These are phyloP conservation scores for Dermolepida albohirtum DNA, from an alignment of 2,888 invertebrate genomes.

Conservation along the genomic window DNA sequence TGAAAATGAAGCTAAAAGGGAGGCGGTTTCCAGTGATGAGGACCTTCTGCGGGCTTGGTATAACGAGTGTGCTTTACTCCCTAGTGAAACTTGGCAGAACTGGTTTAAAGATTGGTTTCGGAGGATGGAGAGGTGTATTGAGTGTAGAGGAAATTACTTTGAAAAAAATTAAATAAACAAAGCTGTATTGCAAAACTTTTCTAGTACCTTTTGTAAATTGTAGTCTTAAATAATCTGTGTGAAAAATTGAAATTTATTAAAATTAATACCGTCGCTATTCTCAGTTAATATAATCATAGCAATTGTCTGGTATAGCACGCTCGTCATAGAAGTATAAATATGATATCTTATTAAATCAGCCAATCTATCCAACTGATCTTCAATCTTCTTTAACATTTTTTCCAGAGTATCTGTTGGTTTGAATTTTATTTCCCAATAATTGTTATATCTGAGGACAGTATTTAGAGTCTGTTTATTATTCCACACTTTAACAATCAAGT, in stretches of 20 bases:
- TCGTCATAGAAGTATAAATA: conserved; percentile 65
- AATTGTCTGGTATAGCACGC: conserved; percentile 69
- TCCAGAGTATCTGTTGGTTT: conserved; percentile 53
- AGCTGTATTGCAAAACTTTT: too few species aligned
- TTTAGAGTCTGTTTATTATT: conserved; percentile 59
- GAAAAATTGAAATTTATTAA: neutral
- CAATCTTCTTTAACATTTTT: conserved; percentile 62
- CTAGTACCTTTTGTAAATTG: too few species aligned
- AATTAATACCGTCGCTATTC: conserved; percentile 52
- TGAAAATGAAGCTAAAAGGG: too few species aligned
- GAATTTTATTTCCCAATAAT: conserved; percentile 60
- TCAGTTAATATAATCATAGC: conserved; percentile 69
- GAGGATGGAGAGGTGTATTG: too few species aligned
- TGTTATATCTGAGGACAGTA: conserved; percentile 58
- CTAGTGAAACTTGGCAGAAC: too few species aligned
- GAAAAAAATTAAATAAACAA: too few species aligned
- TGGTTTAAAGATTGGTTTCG: too few species aligned
- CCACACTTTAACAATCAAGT: conserved; percentile 57
- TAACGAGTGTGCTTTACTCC: too few species aligned
- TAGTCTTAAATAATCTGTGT: too few species aligned
- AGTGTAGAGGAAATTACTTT: too few species aligned
- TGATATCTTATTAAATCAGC: conserved; percentile 63
- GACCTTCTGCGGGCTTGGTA: too few species aligned
- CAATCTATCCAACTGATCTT: conserved; percentile 52
- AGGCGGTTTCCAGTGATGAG: too few species aligned